These are phyloP conservation scores for Leptothorax acervorum DNA, from an alignment of 2,888 invertebrate species.

Conservation along the genomic window DNA sequence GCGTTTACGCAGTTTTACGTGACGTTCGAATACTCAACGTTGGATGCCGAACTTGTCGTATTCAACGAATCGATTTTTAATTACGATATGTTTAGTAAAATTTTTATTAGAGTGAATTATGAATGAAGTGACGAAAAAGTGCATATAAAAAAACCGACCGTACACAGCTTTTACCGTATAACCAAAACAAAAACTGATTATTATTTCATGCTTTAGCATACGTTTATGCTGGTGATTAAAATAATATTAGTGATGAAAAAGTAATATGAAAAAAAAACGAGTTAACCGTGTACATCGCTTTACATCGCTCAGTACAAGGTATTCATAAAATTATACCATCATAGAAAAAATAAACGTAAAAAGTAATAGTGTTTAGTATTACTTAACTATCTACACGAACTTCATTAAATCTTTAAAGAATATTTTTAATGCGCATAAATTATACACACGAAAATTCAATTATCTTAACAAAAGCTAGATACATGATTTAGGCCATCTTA, in stretches of 20 bases:
- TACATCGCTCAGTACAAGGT: neutral
- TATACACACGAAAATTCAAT: neutral
- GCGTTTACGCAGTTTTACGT: neutral
- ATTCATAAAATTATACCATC: neutral
- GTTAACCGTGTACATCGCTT: neutral
- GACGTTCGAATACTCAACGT: neutral
- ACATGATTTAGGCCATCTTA: neutral
- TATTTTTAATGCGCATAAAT: neutral
- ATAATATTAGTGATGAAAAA: neutral
- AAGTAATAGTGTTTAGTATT: neutral
- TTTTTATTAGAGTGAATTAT: neutral
- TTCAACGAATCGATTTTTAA: neutral
- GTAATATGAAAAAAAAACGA: neutral
- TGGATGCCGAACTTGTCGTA: neutral
- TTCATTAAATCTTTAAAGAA: slow-evolving; percentile 1
- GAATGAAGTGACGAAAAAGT: neutral
- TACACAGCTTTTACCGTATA: neutral
- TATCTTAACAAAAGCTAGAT: neutral
- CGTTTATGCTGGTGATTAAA: neutral
- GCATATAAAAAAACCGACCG: neutral
- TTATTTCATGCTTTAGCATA: neutral
- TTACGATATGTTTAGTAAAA: neutral
- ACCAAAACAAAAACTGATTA: neutral
- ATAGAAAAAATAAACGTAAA: slow-evolving; percentile 3
- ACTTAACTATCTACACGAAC: neutral